phyloP scores from a whole-genome alignment of 2,797 vertebrate species.

The Petrocephalus schoutedeni region DNA sequence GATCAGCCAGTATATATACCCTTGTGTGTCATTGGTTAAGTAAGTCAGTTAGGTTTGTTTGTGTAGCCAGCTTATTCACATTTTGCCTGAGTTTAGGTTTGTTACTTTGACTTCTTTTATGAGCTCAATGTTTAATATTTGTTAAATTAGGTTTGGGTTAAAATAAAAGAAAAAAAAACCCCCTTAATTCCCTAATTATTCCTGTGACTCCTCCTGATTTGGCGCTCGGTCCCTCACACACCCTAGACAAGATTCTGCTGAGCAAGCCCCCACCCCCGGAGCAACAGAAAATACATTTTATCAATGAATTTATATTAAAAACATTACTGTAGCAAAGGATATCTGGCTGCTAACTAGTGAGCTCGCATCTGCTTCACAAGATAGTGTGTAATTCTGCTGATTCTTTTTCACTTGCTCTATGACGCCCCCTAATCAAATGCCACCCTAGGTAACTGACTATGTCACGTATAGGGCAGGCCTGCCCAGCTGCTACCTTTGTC shows the following conservation, averaged over 20 bases:
- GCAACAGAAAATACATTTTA: not conserved
- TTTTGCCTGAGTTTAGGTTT: no score
- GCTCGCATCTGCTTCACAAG: not conserved
- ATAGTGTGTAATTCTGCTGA: not conserved
- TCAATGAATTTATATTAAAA: not conserved
- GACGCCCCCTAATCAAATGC: not conserved
- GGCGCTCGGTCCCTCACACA: no score
- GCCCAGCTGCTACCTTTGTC: not conserved
- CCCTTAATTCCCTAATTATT: no score
- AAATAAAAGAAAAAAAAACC: no score
- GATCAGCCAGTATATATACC: no score
- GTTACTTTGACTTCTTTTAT: no score
- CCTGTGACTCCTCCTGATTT: no score
- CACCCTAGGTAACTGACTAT: not conserved
- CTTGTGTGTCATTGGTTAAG: no score
- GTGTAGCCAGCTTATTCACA: not conserved
- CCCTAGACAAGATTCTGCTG: no score
- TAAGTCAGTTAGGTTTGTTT: no score
- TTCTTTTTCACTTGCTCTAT: not conserved
- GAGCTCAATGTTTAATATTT: no score
- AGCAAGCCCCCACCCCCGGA: not conserved
- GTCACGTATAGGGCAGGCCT: not conserved
- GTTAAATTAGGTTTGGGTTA: no score
- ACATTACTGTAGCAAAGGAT: not conserved
- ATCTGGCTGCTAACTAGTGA: not conserved